A percentile compares a stretch with the other conserved stretches of the same genome.
These are phyloP conservation scores for Parthenolecanium corni DNA, from an alignment of 2,888 invertebrate species.

Conservation along the genomic window DNA sequence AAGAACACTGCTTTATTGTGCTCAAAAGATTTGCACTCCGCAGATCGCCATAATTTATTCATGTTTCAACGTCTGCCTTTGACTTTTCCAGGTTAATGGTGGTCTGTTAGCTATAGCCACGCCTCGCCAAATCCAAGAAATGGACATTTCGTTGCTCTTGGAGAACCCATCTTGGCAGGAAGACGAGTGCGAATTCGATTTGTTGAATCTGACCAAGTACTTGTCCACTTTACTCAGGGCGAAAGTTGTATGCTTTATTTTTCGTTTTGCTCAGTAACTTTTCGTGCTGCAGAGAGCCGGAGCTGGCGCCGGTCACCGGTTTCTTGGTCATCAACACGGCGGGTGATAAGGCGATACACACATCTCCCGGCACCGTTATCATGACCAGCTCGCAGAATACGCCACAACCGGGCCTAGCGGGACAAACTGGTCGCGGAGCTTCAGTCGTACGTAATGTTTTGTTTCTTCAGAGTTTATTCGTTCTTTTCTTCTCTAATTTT, in stretches of 20 bases:
- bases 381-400: constrained; percentile 43
- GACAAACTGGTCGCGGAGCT: constrained; percentile 74
- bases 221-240: background rate
- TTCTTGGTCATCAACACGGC: constrained; percentile 83
- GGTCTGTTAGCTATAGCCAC: constrained; percentile 86
- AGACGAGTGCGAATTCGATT: constrained; percentile 94
- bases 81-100: constrained; percentile 50
- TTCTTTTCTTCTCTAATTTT: constrained; percentile 1
- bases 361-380: constrained; percentile 37
- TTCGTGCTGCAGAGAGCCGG: constrained; percentile 47
- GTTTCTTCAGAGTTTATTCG: background rate
- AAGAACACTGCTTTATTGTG: too few relatives aligned
- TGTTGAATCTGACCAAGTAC: constrained; percentile 61
- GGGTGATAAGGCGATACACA: constrained; percentile 45
- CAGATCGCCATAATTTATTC: background rate
- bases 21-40: too few relatives aligned
- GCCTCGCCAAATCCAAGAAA: constrained; percentile 91
- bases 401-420: constrained; percentile 53
- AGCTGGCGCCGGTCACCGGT: constrained; percentile 61
- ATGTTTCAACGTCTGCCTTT: constrained; percentile 16
- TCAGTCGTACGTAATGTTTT: constrained; percentile 59
- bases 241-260: background rate
- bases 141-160: constrained; percentile 86
- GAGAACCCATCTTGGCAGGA: constrained; percentile 88
- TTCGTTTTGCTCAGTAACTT: background rate